Percentiles rank a stretch among this genome's conserved stretches.
Evolutionary conservation across 2,888 invertebrate genomes (phyloP).

Genomic region (Gnatocerus cornutus): DNA sequence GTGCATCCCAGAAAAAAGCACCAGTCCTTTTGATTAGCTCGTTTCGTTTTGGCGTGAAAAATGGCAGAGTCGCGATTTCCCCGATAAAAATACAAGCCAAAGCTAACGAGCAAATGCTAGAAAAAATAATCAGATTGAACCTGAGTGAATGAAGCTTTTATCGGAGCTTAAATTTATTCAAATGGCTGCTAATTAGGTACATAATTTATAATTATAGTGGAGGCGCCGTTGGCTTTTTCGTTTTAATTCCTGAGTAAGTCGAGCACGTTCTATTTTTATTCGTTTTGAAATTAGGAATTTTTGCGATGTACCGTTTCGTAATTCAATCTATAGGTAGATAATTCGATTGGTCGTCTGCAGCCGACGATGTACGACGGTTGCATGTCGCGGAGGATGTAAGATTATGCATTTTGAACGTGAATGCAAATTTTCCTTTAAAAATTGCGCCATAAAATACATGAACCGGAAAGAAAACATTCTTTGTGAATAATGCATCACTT

Average conservation of each 20-base stretch:
- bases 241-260: too few relatives aligned
- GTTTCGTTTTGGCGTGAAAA: too few relatives aligned
- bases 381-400: slow-evolving; percentile 50
- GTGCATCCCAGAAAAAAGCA: too few relatives aligned
- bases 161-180: slow-evolving; percentile 1
- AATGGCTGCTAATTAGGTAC: slow-evolving; percentile 3
- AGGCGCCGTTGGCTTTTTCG: not conserved
- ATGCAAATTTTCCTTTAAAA: slow-evolving; percentile 64
- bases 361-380: slow-evolving; percentile 40
- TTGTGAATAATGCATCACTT: slow-evolving; percentile 59
- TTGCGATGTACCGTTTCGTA: not conserved
- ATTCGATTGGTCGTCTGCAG: slow-evolving; percentile 28
- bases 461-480: slow-evolving; percentile 60
- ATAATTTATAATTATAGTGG: slow-evolving; percentile 6
- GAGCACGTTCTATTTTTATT: not conserved
- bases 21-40: too few relatives aligned
- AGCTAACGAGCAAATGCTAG: slow-evolving; percentile 8
- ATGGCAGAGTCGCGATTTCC: not conserved
- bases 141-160: not conserved
- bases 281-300: not conserved
- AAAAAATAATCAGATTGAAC: slow-evolving; percentile 1
- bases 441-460: slow-evolving; percentile 62
- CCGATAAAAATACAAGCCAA: not conserved
- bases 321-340: slow-evolving; percentile 13
- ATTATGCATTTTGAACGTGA: slow-evolving; percentile 55